Conservation (phyloP, 2,113 vertebrate genomes). For the Sander lucioperca region DNA sequence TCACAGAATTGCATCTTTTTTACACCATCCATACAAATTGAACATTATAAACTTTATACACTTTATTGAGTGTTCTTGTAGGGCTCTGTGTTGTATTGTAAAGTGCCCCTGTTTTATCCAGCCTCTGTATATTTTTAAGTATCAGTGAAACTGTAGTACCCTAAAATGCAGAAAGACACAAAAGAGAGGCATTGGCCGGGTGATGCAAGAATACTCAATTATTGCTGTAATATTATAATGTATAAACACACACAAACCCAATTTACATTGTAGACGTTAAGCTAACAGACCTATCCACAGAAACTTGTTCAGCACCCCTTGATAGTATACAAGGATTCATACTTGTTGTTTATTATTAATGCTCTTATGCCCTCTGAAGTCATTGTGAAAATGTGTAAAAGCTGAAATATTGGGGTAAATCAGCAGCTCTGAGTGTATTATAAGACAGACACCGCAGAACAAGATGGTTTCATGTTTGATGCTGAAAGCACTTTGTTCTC, state of each 20-base stretch:
- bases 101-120: not conserved
- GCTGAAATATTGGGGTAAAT: slow-evolving; percentile 5
- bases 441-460: slow-evolving; percentile 20
- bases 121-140: not conserved
- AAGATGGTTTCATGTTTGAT: slow-evolving; percentile 42
- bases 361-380: not conserved
- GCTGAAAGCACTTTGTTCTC: slow-evolving; percentile 49
- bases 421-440: not conserved
- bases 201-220: not conserved
- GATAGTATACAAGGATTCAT: not conserved
- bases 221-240: not conserved
- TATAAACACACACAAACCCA: not conserved
- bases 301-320: not conserved
- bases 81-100: not conserved
- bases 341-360: no score
- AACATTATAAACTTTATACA: not conserved
- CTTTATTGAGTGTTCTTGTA: not conserved
- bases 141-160: not conserved
- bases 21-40: not conserved
- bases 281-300: not conserved
- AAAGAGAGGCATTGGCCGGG: not conserved
- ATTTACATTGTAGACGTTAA: not conserved
- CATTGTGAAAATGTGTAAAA: slow-evolving; percentile 2
- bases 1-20: not conserved
- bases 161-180: not conserved